A percentile compares a stretch with the other conserved stretches of the same genome.
These are phyloP conservation scores for Formica exsecta DNA, from an alignment of 1,140 invertebrate species.

Conservation along the genomic window DNA sequence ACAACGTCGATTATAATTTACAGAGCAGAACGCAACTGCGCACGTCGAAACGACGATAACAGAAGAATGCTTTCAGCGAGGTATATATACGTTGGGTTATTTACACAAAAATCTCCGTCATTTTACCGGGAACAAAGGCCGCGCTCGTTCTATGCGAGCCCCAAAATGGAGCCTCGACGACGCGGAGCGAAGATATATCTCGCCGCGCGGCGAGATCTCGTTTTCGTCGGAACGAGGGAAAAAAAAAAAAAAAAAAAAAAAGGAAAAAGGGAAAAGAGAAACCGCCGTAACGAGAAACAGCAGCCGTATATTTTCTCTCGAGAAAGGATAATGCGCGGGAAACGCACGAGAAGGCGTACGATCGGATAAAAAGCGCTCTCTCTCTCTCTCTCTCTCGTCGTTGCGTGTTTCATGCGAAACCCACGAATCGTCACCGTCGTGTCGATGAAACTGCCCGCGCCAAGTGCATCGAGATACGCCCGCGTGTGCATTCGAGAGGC, in stretches of 20 bases:
- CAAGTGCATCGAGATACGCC: background rate
- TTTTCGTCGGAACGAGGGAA: slow-evolving; percentile 18
- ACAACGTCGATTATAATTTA: slow-evolving; percentile 57
- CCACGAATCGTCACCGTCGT: slow-evolving; percentile 17
- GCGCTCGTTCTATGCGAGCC: slow-evolving; percentile 11
- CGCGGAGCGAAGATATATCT: slow-evolving; percentile 30
- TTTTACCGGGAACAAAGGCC: slow-evolving; percentile 60
- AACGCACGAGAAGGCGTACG: slow-evolving; percentile 18
- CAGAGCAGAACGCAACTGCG: slow-evolving; percentile 25
- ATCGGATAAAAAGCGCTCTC: slow-evolving; percentile 20
- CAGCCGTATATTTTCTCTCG: background rate
- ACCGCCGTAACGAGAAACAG: background rate
- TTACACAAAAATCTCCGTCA: slow-evolving; percentile 61
- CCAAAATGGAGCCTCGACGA: slow-evolving; percentile 34
- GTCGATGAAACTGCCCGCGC: background rate
- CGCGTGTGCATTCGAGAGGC: slow-evolving; percentile 35
- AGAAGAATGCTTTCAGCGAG: slow-evolving; percentile 58
- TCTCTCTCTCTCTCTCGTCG: slow-evolving; percentile 8
- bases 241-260: background rate
- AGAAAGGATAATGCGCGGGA: slow-evolving; percentile 17
- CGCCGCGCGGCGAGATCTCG: slow-evolving; percentile 24
- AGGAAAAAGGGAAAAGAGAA: background rate
- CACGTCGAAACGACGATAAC: slow-evolving; percentile 52
- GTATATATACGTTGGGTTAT: slow-evolving; percentile 35
- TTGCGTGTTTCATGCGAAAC: slow-evolving; percentile 28